Evolutionary conservation across 2,797 vertebrate species (phyloP).

Genomic region (Amblyopsis hoosieri): DNA sequence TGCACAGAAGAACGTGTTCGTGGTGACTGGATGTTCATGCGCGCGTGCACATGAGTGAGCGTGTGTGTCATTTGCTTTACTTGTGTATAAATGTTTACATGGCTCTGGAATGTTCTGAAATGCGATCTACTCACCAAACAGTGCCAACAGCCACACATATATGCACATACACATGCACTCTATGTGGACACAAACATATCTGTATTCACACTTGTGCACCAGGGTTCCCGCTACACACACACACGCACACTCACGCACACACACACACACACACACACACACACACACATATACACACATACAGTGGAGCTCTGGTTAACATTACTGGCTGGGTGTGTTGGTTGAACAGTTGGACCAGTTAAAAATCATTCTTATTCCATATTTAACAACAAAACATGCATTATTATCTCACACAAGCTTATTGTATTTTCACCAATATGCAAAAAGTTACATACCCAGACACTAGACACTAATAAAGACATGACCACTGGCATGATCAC

Average conservation of each 20-base stretch:
- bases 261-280: slow-evolving; percentile 19
- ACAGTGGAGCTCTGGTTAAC: slow-evolving; percentile 22
- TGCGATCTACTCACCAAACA: slow-evolving; percentile 50
- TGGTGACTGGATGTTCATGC: not conserved
- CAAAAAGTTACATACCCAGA: not conserved
- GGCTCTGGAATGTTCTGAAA: slow-evolving; percentile 66
- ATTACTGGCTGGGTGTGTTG: slow-evolving; percentile 27
- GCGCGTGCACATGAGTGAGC: slow-evolving; percentile 8
- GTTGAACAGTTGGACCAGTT: slow-evolving; percentile 42
- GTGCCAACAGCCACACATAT: slow-evolving; percentile 48
- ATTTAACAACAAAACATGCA: slow-evolving; percentile 17
- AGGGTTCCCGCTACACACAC: not conserved
- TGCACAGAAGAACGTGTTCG: slow-evolving; percentile 5
- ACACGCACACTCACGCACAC: not conserved
- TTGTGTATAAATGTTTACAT: slow-evolving; percentile 67
- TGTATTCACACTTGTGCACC: not conserved
- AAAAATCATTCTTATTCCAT: slow-evolving; percentile 43
- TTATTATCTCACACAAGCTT: slow-evolving; percentile 21
- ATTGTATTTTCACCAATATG: slow-evolving; percentile 15
- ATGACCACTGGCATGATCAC: slow-evolving; percentile 4
- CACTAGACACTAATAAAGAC: not conserved
- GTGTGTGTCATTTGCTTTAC: slow-evolving; percentile 44
- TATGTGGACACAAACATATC: not conserved
- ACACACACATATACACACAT: slow-evolving; percentile 15
- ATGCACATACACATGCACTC: slow-evolving; percentile 5